Percentiles rank a stretch among this genome's conserved stretches.
These are phyloP conservation scores for Drosophila leontia DNA, from an alignment of 1,140 invertebrate genomes.

Conservation along the genomic window DNA sequence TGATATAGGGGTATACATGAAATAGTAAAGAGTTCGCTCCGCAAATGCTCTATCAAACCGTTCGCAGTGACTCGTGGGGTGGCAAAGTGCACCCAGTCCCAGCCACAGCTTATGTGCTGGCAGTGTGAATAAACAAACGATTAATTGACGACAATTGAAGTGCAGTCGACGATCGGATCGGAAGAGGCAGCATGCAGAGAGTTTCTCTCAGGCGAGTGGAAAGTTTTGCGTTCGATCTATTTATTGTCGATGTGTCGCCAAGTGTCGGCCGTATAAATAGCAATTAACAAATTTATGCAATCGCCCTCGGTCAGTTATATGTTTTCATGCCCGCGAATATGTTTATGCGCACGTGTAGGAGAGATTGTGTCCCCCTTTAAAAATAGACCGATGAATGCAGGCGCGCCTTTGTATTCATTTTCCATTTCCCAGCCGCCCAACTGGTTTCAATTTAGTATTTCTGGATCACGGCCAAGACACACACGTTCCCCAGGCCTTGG, in stretches of 20 bases:
- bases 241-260: constrained; percentile 44
- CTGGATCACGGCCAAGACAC: constrained; percentile 49
- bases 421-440: constrained; percentile 24
- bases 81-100: constrained; percentile 38
- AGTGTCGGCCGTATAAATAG: constrained; percentile 70
- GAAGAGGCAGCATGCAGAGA: constrained; percentile 51
- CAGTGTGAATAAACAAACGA: constrained; percentile 49
- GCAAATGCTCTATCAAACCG: constrained; percentile 8
- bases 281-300: constrained; percentile 81
- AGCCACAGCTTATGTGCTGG: constrained; percentile 1
- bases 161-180: constrained; percentile 50
- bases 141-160: constrained; percentile 79
- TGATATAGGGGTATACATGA: not conserved
- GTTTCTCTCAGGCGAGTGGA: constrained; percentile 69
- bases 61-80: constrained; percentile 11
- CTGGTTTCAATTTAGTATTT: constrained; percentile 46
- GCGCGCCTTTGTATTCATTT: constrained; percentile 14
- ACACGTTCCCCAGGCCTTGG: constrained; percentile 36
- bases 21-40: not conserved
- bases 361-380: constrained; percentile 21
- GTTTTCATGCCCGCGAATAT: constrained; percentile 18
- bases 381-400: constrained; percentile 33
- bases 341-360: constrained; percentile 26
- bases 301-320: constrained; percentile 28
- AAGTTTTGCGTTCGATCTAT: constrained; percentile 71